Evolutionary conservation across 2,797 vertebrate species (phyloP).

Genomic region (Gastrophryne carolinensis): DNA sequence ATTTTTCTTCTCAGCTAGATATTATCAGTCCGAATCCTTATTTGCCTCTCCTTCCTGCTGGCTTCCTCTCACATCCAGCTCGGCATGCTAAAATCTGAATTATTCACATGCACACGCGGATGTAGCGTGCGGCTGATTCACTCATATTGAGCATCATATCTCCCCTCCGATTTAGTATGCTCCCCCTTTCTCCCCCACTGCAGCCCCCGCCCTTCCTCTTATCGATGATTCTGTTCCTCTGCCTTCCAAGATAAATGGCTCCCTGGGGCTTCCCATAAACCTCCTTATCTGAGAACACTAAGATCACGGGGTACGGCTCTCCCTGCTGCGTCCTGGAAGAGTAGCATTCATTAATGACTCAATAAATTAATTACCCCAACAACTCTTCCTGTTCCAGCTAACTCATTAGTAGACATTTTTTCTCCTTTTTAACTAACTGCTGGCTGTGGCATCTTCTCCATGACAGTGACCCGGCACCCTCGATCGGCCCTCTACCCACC

Average conservation of each 20-base stretch:
- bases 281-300: constrained; percentile 33
- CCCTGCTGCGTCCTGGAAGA: constrained; percentile 37
- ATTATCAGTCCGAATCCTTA: background rate
- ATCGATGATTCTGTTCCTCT: background rate
- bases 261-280: constrained; percentile 34
- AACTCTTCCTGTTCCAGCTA: background rate
- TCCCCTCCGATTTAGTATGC: background rate
- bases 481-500: background rate
- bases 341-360: constrained; percentile 32
- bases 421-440: constrained; percentile 3
- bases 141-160: background rate
- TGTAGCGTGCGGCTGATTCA: background rate
- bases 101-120: constrained; percentile 32
- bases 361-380: constrained; percentile 43
- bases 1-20: background rate
- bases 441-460: background rate
- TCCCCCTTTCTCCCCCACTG: background rate
- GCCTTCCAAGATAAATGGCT: constrained; percentile 19
- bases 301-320: constrained; percentile 31
- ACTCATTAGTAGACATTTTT: constrained; percentile 27
- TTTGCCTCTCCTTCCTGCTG: constrained; percentile 7
- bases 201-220: background rate
- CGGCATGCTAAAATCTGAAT: constrained; percentile 28
- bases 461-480: background rate
- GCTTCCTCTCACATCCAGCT: constrained; percentile 20